phyloP scores from a whole-genome alignment of 2,113 vertebrate species.

The Oxyura jamaicensis region DNA sequence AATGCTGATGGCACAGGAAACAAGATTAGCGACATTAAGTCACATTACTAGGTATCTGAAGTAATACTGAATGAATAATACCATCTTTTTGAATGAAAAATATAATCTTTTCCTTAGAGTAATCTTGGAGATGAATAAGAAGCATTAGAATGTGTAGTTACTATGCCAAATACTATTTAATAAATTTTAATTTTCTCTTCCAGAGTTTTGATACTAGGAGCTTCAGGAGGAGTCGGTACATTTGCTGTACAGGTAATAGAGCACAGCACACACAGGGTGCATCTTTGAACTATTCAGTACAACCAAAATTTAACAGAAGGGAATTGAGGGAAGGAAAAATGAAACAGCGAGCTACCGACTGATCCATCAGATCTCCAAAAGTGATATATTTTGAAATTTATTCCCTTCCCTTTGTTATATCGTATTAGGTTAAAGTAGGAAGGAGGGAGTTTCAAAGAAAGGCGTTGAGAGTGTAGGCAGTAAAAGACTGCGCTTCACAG shows the following conservation, averaged over 20 bases:
- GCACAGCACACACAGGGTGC: background rate
- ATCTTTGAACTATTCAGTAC: background rate
- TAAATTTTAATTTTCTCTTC: slow-evolving; percentile 50
- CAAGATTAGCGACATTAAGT: background rate
- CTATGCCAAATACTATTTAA: background rate
- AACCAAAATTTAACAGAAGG: background rate
- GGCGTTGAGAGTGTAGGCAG: background rate
- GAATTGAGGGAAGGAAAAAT: background rate
- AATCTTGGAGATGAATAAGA: background rate
- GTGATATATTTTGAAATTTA: background rate
- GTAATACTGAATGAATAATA: background rate
- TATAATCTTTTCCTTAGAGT: background rate
- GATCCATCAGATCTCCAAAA: background rate
- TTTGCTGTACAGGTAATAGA: slow-evolving; percentile 91
- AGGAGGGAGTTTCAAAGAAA: background rate
- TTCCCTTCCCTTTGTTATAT: background rate
- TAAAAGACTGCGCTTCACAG: background rate
- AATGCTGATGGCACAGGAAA: background rate
- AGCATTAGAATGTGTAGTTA: background rate
- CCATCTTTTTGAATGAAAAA: background rate
- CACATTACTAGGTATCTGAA: background rate
- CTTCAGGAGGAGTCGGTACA: slow-evolving; percentile 94
- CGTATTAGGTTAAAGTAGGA: background rate
- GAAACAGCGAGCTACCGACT: background rate
- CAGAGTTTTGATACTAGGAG: slow-evolving; percentile 92